Evolutionary conservation across 2,797 vertebrate genomes (phyloP).

Genomic region (Galagoides demidoff): DNA sequence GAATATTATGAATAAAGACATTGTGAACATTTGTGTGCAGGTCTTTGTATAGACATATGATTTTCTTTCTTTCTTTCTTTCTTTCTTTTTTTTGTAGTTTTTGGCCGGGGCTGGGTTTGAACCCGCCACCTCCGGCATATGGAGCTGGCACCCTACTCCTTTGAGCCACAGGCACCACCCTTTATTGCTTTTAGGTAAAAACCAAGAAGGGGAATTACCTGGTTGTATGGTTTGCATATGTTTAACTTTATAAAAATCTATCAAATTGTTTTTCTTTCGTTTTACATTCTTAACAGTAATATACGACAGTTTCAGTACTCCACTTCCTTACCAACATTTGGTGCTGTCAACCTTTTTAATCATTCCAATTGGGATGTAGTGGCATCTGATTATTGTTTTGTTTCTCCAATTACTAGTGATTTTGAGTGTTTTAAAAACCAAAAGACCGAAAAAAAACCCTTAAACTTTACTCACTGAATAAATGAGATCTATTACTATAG

Average conservation of each 20-base stretch:
- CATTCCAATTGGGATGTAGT: not conserved
- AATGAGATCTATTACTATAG: slow-evolving; percentile 83
- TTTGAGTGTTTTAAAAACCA: slow-evolving; percentile 34
- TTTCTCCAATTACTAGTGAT: not conserved
- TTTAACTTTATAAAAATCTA: not conserved
- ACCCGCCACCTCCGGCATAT: too few relatives aligned
- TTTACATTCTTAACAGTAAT: not conserved
- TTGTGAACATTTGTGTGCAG: not conserved
- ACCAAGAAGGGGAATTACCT: not conserved
- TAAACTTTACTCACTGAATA: slow-evolving; percentile 71
- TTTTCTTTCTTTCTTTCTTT: too few relatives aligned
- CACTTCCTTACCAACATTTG: not conserved
- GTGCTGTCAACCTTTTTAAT: not conserved
- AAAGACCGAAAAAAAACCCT: not conserved
- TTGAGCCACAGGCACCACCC: too few relatives aligned
- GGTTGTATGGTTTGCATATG: not conserved
- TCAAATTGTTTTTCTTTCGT: not conserved
- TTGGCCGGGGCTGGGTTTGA: too few relatives aligned
- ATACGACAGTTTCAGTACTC: too few relatives aligned
- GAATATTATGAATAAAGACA: not conserved
- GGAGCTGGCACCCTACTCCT: too few relatives aligned
- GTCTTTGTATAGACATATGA: not conserved
- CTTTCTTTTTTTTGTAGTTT: too few relatives aligned
- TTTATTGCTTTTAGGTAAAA: not conserved
- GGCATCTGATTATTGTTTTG: not conserved